phyloP scores from a whole-genome alignment of 2,113 vertebrate genomes.

The Cercocebus atys region DNA sequence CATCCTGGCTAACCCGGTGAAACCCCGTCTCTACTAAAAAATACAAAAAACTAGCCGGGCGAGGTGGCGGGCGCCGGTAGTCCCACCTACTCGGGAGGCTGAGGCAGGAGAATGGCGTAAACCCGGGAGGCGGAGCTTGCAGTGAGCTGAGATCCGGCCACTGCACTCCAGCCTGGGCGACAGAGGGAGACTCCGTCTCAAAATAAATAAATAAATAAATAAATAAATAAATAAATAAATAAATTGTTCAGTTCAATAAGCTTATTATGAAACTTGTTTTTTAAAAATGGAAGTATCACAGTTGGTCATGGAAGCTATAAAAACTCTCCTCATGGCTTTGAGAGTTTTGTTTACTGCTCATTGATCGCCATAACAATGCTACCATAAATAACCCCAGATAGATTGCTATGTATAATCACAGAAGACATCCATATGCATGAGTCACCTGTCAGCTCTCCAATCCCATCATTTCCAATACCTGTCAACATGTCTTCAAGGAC shows the following conservation, averaged over 20 bases:
- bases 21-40: too few species aligned
- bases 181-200: too few species aligned
- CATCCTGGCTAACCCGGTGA: too few species aligned
- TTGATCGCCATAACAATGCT: conserved; percentile 64
- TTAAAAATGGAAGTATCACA: not conserved
- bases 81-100: too few species aligned
- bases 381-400: conserved; percentile 70
- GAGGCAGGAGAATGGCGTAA: too few species aligned
- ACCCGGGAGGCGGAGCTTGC: too few species aligned
- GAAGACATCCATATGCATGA: conserved; percentile 78
- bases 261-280: conserved; percentile 43
- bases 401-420: conserved; percentile 68
- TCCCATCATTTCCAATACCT: conserved; percentile 66
- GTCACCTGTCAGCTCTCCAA: conserved; percentile 71
- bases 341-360: conserved; percentile 64
- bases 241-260: not conserved
- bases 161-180: too few species aligned
- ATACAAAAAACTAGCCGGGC: too few species aligned
- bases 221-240: too few species aligned
- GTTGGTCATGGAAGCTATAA: conserved; percentile 1
- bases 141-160: too few species aligned
- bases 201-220: too few species aligned
- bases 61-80: too few species aligned
- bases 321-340: conserved; percentile 39
- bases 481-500: conserved; percentile 70